Evolutionary conservation across 2,888 invertebrate species (phyloP).

Genomic region (Watsonalla cultraria): DNA sequence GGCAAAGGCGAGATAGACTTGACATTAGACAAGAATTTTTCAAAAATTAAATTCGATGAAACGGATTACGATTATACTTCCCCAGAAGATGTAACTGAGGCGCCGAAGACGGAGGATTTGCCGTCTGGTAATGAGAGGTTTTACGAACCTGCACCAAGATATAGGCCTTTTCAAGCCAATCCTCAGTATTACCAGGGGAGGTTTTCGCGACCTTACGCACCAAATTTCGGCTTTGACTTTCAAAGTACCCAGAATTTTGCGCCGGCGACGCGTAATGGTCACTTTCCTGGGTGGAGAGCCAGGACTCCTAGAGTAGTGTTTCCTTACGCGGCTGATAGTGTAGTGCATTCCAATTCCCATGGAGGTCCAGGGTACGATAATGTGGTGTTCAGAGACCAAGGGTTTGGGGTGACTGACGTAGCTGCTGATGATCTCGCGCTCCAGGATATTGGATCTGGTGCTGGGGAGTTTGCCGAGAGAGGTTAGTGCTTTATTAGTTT

Average conservation of each 20-base stretch:
- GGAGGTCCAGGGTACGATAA: conserved; percentile 60
- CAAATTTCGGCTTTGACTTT: conserved; percentile 55
- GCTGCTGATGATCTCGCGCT: conserved; percentile 78
- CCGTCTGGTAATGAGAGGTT: conserved; percentile 62
- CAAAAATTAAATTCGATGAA: conserved; percentile 74
- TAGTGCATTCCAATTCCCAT: conserved; percentile 68
- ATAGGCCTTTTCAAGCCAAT: conserved; percentile 38
- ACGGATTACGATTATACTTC: conserved; percentile 69
- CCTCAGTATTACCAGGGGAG: conserved; percentile 59
- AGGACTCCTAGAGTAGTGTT: conserved; percentile 71
- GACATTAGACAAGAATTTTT: conserved; percentile 45
- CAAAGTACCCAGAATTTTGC: conserved; percentile 37
- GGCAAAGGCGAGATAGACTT: conserved; percentile 68
- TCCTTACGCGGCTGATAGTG: conserved; percentile 61
- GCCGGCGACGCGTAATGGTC: conserved; percentile 53
- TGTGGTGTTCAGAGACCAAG: conserved; percentile 79
- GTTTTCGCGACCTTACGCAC: conserved; percentile 59
- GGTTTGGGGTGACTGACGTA: conserved; percentile 79
- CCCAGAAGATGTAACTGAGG: conserved; percentile 34
- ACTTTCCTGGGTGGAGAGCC: conserved; percentile 67
- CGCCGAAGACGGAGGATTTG: conserved; percentile 25
- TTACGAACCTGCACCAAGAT: conserved; percentile 53
- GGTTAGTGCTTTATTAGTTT: conserved; percentile 67
- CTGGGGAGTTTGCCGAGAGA: conserved; percentile 79
- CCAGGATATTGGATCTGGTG: conserved; percentile 80